Evolutionary conservation across 2,113 vertebrate species (phyloP).

Genomic region (Takifugu bimaculatus): DNA sequence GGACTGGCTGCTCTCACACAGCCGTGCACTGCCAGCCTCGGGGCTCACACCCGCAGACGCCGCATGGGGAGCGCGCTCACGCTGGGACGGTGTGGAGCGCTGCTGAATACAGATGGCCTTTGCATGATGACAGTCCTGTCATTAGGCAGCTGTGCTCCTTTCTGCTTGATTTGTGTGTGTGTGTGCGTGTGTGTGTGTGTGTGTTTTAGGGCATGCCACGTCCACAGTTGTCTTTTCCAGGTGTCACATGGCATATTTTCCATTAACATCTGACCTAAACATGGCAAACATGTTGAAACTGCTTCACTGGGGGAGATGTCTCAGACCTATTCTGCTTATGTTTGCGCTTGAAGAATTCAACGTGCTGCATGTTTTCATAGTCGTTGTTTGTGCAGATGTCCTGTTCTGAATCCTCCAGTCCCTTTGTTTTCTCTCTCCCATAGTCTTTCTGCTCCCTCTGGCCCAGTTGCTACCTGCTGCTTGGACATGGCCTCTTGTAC

Average conservation of each 20-base stretch:
- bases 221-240: conserved; percentile 17
- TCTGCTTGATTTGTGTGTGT: neutral
- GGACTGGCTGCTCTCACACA: conserved; percentile 8
- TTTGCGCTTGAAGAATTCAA: neutral
- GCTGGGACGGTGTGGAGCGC: conserved; percentile 7
- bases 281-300: conserved; percentile 22
- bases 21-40: neutral
- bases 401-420: neutral
- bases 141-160: conserved; percentile 10
- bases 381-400: conserved; percentile 29
- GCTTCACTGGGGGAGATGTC: neutral
- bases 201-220: neutral
- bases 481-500: conserved; percentile 41
- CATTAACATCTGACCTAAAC: conserved; percentile 26
- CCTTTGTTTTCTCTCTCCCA: conserved; percentile 34
- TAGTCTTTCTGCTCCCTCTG: conserved; percentile 26
- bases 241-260: conserved; percentile 45
- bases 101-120: conserved; percentile 30
- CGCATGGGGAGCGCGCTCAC: neutral
- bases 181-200: neutral
- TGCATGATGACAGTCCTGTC: conserved; percentile 21
- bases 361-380: neutral
- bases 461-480: conserved; percentile 37
- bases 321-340: neutral
- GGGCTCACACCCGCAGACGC: neutral